Evolutionary conservation across 2,797 vertebrate species (phyloP).

Genomic region (Neoniphon sammara): DNA sequence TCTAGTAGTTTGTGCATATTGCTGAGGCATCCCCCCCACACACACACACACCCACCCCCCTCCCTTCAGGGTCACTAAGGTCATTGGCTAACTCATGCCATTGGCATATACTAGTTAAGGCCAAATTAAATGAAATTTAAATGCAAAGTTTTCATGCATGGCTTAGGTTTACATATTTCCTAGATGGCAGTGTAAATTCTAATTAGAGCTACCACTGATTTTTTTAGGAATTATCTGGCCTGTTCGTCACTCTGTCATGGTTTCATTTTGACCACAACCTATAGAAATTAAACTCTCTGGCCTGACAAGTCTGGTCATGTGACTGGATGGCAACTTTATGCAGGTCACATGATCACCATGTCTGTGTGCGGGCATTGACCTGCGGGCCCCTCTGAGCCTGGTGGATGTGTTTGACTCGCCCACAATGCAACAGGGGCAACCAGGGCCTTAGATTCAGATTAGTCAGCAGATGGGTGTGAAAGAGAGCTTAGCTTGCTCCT

Average conservation of each 20-base stretch:
- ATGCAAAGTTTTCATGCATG: background rate
- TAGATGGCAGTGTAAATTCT: background rate
- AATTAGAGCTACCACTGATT: too few relatives aligned
- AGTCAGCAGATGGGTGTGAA: conserved; percentile 78
- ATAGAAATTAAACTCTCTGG: background rate
- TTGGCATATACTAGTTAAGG: background rate
- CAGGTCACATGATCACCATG: conserved; percentile 53
- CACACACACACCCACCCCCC: background rate
- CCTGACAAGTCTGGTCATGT: conserved; percentile 37
- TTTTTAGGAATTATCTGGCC: too few relatives aligned
- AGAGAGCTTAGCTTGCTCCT: conserved; percentile 67
- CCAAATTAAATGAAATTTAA: background rate
- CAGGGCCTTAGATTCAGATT: conserved; percentile 61
- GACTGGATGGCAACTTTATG: conserved; percentile 31
- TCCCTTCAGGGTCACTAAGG: conserved; percentile 3
- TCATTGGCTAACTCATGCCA: background rate
- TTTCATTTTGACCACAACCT: too few relatives aligned
- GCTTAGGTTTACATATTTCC: background rate
- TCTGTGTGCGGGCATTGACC: conserved; percentile 26
- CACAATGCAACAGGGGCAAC: conserved; percentile 69
- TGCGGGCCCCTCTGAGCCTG: conserved; percentile 54
- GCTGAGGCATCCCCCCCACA: background rate
- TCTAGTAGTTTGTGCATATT: background rate
- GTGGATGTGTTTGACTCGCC: conserved; percentile 61
- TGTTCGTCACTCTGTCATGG: too few relatives aligned